Base-by-base conservation (phyloP, 2,113 vertebrate genomes). In the Triplophysa siluroides region DNA sequence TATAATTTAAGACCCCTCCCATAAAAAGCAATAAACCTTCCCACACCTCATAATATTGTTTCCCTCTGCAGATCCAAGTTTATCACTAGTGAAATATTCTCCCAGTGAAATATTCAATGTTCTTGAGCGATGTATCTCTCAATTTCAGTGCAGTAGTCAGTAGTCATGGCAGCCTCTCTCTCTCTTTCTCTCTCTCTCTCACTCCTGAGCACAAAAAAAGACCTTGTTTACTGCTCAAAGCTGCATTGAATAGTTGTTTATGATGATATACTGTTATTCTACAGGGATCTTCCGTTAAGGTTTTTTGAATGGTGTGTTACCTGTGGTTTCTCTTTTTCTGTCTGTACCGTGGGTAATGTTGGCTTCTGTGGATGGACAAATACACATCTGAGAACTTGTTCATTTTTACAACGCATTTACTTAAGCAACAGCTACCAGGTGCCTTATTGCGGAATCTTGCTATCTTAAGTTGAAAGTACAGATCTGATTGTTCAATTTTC, bases 181-280 rank as follows among this genome's bases (percentile, higher is more conserved):
- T 33, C 33, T 0, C 29, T 33, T 2, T 33, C 29, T 76, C 47
- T 52, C 18, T 21, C 78, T 76, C 52, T 50, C 16, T 91, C 79
- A 88, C 33, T 91, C 87, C 90, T 91, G 29, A 43, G 24, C 21
- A 67, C 62, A 83, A 16, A 68, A 23, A 29, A 58, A 76, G n/a
- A 50, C 14, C 19, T 16, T 6, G 38, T 78, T 41, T 62, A 18
- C 45, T 38, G 26, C 38, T 45, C 24, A 75, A 75, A 38, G 33
- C 33, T 38, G 33, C 33, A 38, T 45, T 24, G 24, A 33, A 54
- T 38, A 33, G 8, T 67, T 75, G 70, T 79, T 58, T 58, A 47
- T n/a, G 45, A 13, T 5, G 29, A 45, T 21, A 52, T 1, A 9
- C 33, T 24, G 8, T 24, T 2, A 45, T 62, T 63, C 16, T 19